phyloP scores from a whole-genome alignment of 1,140 invertebrate species.

The Musca vetustissima region DNA sequence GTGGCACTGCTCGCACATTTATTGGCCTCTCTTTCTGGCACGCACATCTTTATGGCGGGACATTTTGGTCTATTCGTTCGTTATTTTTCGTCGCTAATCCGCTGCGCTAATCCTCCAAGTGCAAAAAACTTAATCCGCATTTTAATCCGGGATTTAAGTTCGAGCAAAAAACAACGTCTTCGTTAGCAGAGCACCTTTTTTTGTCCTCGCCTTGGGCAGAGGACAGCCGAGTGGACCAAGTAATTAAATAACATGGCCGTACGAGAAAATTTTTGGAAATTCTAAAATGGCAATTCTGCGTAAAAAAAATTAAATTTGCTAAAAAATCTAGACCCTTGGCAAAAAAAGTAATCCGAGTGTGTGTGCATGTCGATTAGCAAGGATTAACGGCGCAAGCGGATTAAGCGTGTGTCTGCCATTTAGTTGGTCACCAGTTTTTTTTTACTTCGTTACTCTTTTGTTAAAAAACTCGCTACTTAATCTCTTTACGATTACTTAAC shows the following conservation, averaged over 20 bases:
- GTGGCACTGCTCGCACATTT: background rate
- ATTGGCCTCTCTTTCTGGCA: background rate
- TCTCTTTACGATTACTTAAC: constrained; percentile 17
- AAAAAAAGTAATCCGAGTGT: too few relatives aligned
- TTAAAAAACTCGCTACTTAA: background rate
- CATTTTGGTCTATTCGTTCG: background rate
- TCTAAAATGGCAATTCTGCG: background rate
- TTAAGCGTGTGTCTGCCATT: background rate
- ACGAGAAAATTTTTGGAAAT: constrained; percentile 6
- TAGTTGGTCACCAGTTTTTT: too few relatives aligned
- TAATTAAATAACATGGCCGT: background rate
- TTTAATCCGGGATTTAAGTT: constrained; percentile 14
- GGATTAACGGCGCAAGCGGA: too few relatives aligned
- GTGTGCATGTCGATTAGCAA: too few relatives aligned
- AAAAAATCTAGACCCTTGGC: background rate
- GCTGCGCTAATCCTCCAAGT: background rate
- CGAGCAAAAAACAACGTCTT: constrained; percentile 5
- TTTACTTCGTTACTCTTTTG: background rate
- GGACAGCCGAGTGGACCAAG: too few relatives aligned
- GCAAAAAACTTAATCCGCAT: constrained; percentile 21
- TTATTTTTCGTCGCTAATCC: constrained; percentile 5
- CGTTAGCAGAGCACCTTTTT: constrained; percentile 13
- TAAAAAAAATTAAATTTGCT: background rate
- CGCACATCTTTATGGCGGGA: background rate
- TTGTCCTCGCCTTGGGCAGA: background rate